Conservation (phyloP, 1,140 invertebrate genomes). For the Drosophila fuyamai region DNA sequence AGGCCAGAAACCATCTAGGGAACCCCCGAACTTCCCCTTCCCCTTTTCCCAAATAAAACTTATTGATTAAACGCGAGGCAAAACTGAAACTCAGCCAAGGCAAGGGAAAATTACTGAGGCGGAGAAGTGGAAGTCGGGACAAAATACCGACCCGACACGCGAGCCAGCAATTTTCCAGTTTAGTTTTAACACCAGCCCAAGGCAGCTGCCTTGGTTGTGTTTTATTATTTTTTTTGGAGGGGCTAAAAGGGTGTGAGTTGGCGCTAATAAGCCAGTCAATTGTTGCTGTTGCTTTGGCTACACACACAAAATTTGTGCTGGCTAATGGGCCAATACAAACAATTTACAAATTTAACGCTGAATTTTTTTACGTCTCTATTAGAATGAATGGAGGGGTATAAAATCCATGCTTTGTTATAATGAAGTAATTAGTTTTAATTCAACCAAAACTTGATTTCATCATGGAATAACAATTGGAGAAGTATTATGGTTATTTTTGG, state of each 20-base stretch:
- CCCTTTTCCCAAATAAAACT: slow-evolving; percentile 46
- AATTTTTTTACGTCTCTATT: slow-evolving; percentile 68
- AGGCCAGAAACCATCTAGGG: slow-evolving; percentile 20
- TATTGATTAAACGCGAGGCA: slow-evolving; percentile 76
- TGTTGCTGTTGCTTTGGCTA: slow-evolving; percentile 56
- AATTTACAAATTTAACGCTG: slow-evolving; percentile 83
- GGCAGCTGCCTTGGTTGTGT: slow-evolving; percentile 43
- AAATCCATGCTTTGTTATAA: slow-evolving; percentile 39
- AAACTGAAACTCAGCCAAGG: slow-evolving; percentile 29
- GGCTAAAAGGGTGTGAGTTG: background rate
- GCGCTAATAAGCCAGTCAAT: slow-evolving; percentile 76
- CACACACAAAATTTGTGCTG: slow-evolving; percentile 52
- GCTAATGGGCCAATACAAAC: slow-evolving; percentile 75
- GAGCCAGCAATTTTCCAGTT: slow-evolving; percentile 80
- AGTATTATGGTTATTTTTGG: slow-evolving; percentile 1
- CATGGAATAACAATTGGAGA: slow-evolving; percentile 8
- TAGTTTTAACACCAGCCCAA: slow-evolving; percentile 77
- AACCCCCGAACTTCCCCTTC: background rate
- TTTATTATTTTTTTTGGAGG: background rate
- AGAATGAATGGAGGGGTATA: slow-evolving; percentile 26
- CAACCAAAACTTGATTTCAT: slow-evolving; percentile 13
- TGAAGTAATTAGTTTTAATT: slow-evolving; percentile 45
- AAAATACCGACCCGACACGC: slow-evolving; percentile 73
- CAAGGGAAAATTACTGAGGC: slow-evolving; percentile 11
- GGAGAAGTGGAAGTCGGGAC: slow-evolving; percentile 12